Evolutionary conservation across 2,888 invertebrate genomes (phyloP), one percentile per base, ranked within the genome.

Genomic region (Lacanobia wlatinum): DNA sequence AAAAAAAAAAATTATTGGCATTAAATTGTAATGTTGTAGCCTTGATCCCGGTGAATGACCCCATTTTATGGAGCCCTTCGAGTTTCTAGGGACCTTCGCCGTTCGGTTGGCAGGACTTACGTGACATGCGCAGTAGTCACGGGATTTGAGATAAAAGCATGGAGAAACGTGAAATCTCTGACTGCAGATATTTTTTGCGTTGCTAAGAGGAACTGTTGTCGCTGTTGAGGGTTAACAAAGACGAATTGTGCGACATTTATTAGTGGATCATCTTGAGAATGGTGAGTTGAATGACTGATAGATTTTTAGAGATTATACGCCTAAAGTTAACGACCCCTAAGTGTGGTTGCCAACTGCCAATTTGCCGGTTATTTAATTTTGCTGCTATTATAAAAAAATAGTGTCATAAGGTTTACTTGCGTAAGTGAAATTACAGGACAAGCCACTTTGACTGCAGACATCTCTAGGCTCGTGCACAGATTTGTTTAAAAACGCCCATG

Each of bases 81-180:
- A 43, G 69, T 73, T 78, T 84, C 71, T 80, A 80, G 78, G 82
- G 76, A 68, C 73, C 76, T 80, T 55, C 59, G 67, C 76, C 80
- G 73, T 79, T 75, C 68, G 68, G 85, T 85, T 83, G 84, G 85
- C 78, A 84, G 72, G 61, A 73, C 43, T 60, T 82, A 61, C 90
- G 89, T 91, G 94, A 91, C 94, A 93, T 94, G 94, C 94, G 94
- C 94, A 94, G 68, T 90, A 74, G 82, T 56, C 60, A 59, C 78
- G 67, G 82, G 88, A 90, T 89, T 89, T 79, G 69, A 65, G 81
- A 82, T 73, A 40, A 78, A 80, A 48, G 75, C 56, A 66, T 52
- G 55, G 60, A 18, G 48, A 40, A 52, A 65, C 43, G 21, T 21
- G 50, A 63, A 76, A 66, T 56, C 28, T 76, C 16, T 1, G 10